A percentile compares a stretch with the other conserved stretches of the same genome.
phyloP scores from a whole-genome alignment of 2,113 vertebrate species.

The Tor tambroides region DNA sequence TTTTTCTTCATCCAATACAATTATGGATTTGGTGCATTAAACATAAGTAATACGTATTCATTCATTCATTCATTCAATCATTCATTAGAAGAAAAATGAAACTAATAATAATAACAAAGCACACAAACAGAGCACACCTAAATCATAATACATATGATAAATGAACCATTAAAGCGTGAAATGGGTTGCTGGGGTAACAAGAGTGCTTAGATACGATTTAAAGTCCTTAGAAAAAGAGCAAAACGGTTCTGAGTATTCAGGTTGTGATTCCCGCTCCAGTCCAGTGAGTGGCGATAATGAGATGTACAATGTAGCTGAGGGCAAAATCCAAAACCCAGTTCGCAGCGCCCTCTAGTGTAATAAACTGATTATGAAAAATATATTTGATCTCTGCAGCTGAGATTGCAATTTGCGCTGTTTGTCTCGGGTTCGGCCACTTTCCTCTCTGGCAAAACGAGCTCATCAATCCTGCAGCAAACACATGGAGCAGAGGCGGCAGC shows the following conservation, averaged over 20 bases:
- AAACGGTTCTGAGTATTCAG: no score
- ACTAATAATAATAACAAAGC: no score
- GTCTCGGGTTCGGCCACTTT: neutral
- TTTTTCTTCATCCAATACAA: no score
- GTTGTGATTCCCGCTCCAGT: neutral
- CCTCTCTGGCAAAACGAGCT: neutral
- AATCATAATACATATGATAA: neutral
- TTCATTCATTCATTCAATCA: no score
- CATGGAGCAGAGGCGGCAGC: neutral
- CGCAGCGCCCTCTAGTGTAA: conserved; percentile 38
- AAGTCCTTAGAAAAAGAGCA: neutral
- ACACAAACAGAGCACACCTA: no score
- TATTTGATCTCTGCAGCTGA: conserved; percentile 18
- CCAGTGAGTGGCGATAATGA: neutral
- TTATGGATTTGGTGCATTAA: no score
- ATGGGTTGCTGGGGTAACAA: neutral
- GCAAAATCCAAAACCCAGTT: neutral
- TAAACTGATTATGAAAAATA: neutral
- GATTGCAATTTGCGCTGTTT: conserved; percentile 17
- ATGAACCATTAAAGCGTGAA: neutral
- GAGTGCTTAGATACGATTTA: neutral
- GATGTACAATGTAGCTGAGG: neutral
- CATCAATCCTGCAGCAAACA: neutral
- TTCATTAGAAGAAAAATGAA: no score
- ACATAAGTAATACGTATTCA: no score